Evolutionary conservation across 1,140 invertebrate genomes (phyloP).

Genomic region (Heliconius hermathena): DNA sequence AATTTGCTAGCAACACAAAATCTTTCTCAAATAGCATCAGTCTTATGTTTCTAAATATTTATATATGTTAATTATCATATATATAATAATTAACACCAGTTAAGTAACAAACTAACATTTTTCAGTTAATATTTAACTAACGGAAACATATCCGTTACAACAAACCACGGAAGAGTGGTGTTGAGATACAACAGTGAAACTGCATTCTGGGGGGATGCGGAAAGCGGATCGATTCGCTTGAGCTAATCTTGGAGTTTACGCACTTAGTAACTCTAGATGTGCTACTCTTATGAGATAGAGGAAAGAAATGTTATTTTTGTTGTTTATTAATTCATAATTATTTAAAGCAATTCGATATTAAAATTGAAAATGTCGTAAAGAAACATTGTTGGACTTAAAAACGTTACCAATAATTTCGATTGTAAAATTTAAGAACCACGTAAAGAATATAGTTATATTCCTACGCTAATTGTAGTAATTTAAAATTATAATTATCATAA

Average conservation of each 20-base stretch:
- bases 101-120: constrained; percentile 1
- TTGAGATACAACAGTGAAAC: constrained; percentile 67
- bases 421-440: too few relatives aligned
- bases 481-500: too few relatives aligned
- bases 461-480: too few relatives aligned
- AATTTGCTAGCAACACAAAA: too few relatives aligned
- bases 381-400: too few relatives aligned
- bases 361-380: too few relatives aligned
- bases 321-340: not conserved
- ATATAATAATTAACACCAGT: not conserved
- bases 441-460: too few relatives aligned
- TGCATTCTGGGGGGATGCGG: constrained; percentile 56
- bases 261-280: constrained; percentile 14
- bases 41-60: too few relatives aligned
- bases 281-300: not conserved
- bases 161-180: constrained; percentile 62
- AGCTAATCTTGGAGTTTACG: constrained; percentile 10
- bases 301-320: not conserved
- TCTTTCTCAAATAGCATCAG: too few relatives aligned
- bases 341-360: too few relatives aligned
- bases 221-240: constrained; percentile 52
- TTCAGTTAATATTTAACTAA: constrained; percentile 16
- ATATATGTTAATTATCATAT: too few relatives aligned
- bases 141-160: constrained; percentile 36
- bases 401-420: too few relatives aligned